Evolutionary conservation across 2,888 invertebrate species (phyloP).

Genomic region (Conomelus anceps): DNA sequence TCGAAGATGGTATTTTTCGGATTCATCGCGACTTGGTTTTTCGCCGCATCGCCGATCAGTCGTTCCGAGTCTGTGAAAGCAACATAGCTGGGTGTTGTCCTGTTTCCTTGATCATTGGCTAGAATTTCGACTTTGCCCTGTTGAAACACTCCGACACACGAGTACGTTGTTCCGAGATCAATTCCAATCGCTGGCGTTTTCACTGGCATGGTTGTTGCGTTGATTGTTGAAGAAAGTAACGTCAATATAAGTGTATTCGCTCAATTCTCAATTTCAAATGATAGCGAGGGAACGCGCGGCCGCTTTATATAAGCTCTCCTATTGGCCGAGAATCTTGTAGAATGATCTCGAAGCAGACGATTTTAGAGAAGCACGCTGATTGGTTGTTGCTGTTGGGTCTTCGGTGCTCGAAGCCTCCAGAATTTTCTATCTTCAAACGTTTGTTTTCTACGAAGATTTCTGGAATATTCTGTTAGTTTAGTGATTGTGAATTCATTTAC

Average conservation of each 20-base stretch:
- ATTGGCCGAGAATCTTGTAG: background rate
- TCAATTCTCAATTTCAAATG: background rate
- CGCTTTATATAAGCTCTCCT: conserved; percentile 8
- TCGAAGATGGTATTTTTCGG: no score
- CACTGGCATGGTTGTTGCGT: background rate
- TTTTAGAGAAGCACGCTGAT: conserved; percentile 16
- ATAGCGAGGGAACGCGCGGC: background rate
- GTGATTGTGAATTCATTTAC: no score
- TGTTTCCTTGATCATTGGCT: no score
- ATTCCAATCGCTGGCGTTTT: conserved; percentile 64
- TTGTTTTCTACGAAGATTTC: no score
- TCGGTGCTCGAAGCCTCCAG: no score
- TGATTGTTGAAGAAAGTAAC: background rate
- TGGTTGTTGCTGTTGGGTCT: no score
- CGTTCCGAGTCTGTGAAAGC: no score
- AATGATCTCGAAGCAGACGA: background rate
- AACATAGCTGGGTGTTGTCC: no score
- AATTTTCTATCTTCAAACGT: no score
- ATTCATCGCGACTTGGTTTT: conserved; percentile 63
- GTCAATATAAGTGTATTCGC: background rate
- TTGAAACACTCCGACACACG: no score
- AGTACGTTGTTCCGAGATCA: no score
- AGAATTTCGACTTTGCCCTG: conserved; percentile 51
- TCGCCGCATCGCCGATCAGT: conserved; percentile 57
- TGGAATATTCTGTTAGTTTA: no score